Conservation (phyloP, 2,888 invertebrate species). For the Netelia virgata region DNA sequence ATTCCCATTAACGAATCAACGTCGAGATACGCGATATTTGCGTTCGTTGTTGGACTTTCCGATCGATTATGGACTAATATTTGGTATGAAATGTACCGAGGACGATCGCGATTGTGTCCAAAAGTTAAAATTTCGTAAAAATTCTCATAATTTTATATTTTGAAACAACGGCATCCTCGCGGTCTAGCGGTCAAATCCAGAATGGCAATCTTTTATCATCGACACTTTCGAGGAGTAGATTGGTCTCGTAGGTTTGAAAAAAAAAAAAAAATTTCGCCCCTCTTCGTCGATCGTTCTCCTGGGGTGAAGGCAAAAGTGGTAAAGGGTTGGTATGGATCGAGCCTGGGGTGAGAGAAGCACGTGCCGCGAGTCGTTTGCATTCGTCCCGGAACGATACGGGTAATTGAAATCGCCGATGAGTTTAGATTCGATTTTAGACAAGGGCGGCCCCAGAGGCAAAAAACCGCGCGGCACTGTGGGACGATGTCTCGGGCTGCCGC, state of each 20-base stretch:
- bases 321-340: conserved; percentile 58
- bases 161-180: too few relatives aligned
- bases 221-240: too few relatives aligned
- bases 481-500: conserved; percentile 51
- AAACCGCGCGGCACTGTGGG: conserved; percentile 36
- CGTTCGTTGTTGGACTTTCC: not conserved
- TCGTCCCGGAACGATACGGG: conserved; percentile 69
- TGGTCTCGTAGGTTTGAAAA: not conserved
- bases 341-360: conserved; percentile 57
- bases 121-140: not conserved
- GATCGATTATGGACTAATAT: not conserved
- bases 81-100: too few relatives aligned
- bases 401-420: conserved; percentile 77
- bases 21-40: not conserved
- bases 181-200: too few relatives aligned
- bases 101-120: not conserved
- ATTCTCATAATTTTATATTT: too few relatives aligned
- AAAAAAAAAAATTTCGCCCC: conserved; percentile 8
- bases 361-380: conserved; percentile 68
- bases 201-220: too few relatives aligned
- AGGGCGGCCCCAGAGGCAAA: conserved; percentile 64
- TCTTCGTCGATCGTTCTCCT: conserved; percentile 47
- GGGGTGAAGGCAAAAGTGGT: conserved; percentile 45
- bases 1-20: not conserved
- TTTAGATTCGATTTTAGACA: conserved; percentile 79